Base-by-base conservation (phyloP, 2,888 invertebrate genomes). In the Phlogophora meticulosa region DNA sequence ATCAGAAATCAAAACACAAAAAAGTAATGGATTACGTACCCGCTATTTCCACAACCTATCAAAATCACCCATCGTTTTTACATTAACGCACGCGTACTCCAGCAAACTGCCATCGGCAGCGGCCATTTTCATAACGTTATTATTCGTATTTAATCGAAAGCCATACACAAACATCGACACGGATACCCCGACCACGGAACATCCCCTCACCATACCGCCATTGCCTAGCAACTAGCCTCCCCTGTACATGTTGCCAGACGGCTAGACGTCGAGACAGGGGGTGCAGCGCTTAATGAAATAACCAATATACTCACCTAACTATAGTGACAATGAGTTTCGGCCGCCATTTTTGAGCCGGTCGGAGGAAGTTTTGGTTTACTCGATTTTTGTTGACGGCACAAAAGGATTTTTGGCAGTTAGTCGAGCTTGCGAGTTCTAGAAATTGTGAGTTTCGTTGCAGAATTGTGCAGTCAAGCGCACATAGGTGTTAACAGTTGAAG, bases 211-310 rank as follows among this genome's bases (percentile, higher is more conserved):
- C 57, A 68, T 48, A 34, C 61, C 64, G 43, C 62, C 56, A 73
- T 68, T 64, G 64, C 80, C 76, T 81, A 72, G 82, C 80, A 81
- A 79, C 80, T 81, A 79, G 62, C 79, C 76, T 62, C 79, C 74
- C 73, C 69, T 49, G 59, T 60, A 70, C 53, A 66, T 62, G 79
- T 63, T 46, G 82, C 80, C 85, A 86, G 87, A 85, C 87, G 87
- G 85, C 85, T 79, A 86, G 86, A 86, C 86, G 84, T 74, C 87
- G 81, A 80, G 87, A 85, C 84, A 76, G 85, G 85, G 80, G 78
- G 78, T 71, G 76, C 78, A 75, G 67, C 68, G 76, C 69, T 81
- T 87, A 87, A 87, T 87, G 86, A 87, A 87, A 87, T 87, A 86
- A 84, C 83, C 71, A 58, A 72, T 63, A 65, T 72, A 68, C 62